Evolutionary conservation across 2,113 vertebrate species (phyloP).

Genomic region (Anseranas semipalmata): DNA sequence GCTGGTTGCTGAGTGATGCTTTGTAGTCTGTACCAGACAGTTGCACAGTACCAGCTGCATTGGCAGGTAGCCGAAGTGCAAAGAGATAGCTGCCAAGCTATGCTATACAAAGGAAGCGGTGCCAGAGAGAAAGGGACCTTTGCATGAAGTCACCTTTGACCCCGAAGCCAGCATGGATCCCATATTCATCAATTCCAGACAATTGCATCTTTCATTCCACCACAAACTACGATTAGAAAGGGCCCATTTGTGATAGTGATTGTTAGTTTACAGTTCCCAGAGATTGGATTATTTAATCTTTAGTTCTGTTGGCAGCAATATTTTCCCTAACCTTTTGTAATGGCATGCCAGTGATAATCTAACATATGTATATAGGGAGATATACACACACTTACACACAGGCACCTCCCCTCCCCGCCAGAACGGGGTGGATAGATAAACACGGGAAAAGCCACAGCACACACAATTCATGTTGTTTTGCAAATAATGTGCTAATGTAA

Average conservation of each 20-base stretch:
- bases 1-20: constrained; percentile 87
- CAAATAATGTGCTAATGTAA: not conserved
- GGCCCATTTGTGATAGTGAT: constrained; percentile 67
- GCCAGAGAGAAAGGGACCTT: constrained; percentile 88
- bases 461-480: not conserved
- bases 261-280: constrained; percentile 78
- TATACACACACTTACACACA: not conserved
- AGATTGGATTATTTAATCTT: constrained; percentile 69
- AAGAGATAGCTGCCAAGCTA: constrained; percentile 86
- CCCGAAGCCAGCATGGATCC: constrained; percentile 86
- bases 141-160: constrained; percentile 83
- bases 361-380: constrained; percentile 58
- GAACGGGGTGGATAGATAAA: not conserved
- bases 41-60: constrained; percentile 90
- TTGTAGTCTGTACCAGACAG: constrained; percentile 86
- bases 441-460: not conserved
- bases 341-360: constrained; percentile 57
- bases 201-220: constrained; percentile 92
- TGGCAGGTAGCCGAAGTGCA: constrained; percentile 89
- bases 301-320: constrained; percentile 71
- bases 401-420: not conserved
- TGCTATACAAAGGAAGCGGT: constrained; percentile 84
- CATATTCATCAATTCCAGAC: constrained; percentile 91
- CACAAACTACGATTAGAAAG: constrained; percentile 83
- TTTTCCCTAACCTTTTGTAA: constrained; percentile 70